Conservation (phyloP, 2,888 invertebrate species). For the Ceramica pisi region DNA sequence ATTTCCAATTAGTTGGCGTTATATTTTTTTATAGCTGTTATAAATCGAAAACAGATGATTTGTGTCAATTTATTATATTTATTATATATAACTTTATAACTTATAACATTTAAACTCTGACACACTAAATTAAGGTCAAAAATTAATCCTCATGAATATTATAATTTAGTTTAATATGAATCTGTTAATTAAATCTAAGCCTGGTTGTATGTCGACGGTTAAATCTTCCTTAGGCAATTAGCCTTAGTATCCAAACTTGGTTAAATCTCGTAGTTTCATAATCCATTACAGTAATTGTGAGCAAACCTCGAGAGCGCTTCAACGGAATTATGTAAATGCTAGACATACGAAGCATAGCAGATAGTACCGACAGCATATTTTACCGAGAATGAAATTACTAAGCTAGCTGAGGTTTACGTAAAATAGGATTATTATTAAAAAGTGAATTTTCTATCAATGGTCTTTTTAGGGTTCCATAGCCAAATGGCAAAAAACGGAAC, state of each 20-base stretch:
- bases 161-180: background rate
- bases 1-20: background rate
- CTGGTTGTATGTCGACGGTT: slow-evolving; percentile 8
- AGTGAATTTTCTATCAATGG: background rate
- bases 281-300: slow-evolving; percentile 61
- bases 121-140: slow-evolving; percentile 11
- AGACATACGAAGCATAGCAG: slow-evolving; percentile 19
- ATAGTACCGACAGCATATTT: slow-evolving; percentile 25
- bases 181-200: background rate
- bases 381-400: slow-evolving; percentile 16
- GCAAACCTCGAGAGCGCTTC: slow-evolving; percentile 51
- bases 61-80: slow-evolving; percentile 18
- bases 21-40: background rate
- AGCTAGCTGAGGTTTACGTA: background rate
- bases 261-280: slow-evolving; percentile 58
- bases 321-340: slow-evolving; percentile 51
- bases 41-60: background rate
- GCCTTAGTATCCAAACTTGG: slow-evolving; percentile 29
- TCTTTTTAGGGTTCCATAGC: too few species aligned
- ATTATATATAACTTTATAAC: too few species aligned
- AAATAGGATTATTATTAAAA: slow-evolving; percentile 1
- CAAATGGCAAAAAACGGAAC: too few species aligned
- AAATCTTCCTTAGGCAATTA: slow-evolving; percentile 23
- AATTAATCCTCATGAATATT: slow-evolving; percentile 24
- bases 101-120: background rate